These are phyloP conservation scores for Trinectes maculatus DNA, from an alignment of 2,113 vertebrate genomes.

Conservation along the genomic window DNA sequence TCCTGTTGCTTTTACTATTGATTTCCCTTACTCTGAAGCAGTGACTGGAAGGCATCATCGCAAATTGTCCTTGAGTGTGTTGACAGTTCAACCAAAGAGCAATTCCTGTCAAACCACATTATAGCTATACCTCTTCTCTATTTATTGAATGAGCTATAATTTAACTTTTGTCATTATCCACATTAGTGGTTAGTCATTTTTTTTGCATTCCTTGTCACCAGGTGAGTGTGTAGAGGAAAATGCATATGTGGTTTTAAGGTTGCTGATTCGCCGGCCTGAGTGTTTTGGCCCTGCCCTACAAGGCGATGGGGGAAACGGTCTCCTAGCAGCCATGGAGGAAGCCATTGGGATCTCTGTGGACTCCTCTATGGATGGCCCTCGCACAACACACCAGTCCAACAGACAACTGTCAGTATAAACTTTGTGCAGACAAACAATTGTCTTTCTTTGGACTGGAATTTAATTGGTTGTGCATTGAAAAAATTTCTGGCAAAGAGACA, in stretches of 20 bases:
- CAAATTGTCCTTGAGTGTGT: slow-evolving; percentile 38
- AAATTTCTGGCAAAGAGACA: too few relatives aligned
- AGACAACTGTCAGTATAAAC: slow-evolving; percentile 84
- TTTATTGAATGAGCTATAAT: neutral
- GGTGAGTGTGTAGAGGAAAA: slow-evolving; percentile 97
- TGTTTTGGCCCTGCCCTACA: slow-evolving; percentile 94
- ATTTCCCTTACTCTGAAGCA: slow-evolving; percentile 34
- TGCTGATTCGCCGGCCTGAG: slow-evolving; percentile 93
- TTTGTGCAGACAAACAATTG: neutral
- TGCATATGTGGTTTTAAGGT: slow-evolving; percentile 90
- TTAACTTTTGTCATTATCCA: neutral
- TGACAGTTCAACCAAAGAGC: slow-evolving; percentile 32
- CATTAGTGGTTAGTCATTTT: neutral
- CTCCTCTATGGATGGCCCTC: slow-evolving; percentile 86
- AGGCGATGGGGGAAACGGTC: slow-evolving; percentile 91
- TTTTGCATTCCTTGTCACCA: slow-evolving; percentile 50
- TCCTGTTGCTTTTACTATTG: slow-evolving; percentile 27
- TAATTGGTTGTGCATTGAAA: too few relatives aligned
- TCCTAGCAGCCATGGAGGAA: slow-evolving; percentile 91
- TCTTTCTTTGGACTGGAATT: too few relatives aligned
- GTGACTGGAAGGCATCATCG: slow-evolving; percentile 26
- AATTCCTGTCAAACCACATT: slow-evolving; percentile 13
- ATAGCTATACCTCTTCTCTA: neutral
- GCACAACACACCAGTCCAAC: slow-evolving; percentile 80
- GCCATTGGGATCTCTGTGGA: slow-evolving; percentile 93